Percentiles rank a stretch among this genome's conserved stretches.
phyloP scores from a whole-genome alignment of 2,113 vertebrate species.

The Phasianus colchicus region DNA sequence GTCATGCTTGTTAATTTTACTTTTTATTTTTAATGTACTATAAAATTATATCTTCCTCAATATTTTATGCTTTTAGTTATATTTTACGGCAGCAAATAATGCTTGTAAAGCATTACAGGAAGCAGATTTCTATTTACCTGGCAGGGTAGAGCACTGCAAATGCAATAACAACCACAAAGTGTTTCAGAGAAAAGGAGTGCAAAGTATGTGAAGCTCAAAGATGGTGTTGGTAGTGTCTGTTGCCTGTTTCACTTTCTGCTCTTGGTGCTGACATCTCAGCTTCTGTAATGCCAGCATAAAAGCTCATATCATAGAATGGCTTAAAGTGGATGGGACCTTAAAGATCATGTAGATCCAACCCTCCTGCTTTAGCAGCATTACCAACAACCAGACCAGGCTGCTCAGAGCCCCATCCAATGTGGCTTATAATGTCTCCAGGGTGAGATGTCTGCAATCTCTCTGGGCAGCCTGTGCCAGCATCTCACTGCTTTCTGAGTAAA shows the following conservation, averaged over 20 bases:
- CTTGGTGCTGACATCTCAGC: not conserved
- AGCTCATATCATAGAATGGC: not conserved
- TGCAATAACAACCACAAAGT: not conserved
- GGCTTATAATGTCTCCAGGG: too few relatives aligned
- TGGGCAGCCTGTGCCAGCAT: too few relatives aligned
- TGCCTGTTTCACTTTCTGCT: not conserved
- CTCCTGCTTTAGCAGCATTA: too few relatives aligned
- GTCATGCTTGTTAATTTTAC: conserved; percentile 43
- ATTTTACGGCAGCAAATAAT: conserved; percentile 54
- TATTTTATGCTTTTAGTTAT: conserved; percentile 65
- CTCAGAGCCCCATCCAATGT: too few relatives aligned
- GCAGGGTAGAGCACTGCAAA: not conserved
- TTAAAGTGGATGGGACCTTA: too few relatives aligned
- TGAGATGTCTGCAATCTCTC: too few relatives aligned
- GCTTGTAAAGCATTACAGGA: conserved; percentile 25
- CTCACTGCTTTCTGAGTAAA: too few relatives aligned
- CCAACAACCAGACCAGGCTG: too few relatives aligned
- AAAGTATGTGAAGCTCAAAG: not conserved
- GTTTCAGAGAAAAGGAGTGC: not conserved
- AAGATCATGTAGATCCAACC: too few relatives aligned
- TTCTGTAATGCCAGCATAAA: not conserved
- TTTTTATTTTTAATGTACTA: conserved; percentile 59
- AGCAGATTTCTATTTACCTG: conserved; percentile 22
- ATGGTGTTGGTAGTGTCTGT: not conserved
- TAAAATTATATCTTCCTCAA: conserved; percentile 61